Evolutionary conservation across 2,113 vertebrate genomes (phyloP), one percentile per base, ranked within the genome.

Genomic region (Collichthys lucidus): DNA sequence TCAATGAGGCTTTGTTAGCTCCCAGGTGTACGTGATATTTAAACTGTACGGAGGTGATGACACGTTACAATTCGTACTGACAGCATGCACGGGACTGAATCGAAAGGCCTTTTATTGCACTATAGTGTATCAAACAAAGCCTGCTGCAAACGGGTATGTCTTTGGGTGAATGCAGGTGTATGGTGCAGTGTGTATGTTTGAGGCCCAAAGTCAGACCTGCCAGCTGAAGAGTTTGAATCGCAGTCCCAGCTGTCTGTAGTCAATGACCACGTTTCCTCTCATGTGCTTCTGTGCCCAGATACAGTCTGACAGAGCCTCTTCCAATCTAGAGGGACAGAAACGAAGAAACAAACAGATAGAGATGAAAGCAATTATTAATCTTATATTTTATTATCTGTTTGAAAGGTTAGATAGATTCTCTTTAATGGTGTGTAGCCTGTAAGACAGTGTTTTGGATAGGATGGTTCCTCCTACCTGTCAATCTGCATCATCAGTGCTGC

Each of bases 211-310:
- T 73, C 59, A 89, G 68, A 98, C 97, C 97, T 98, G 97, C 97
- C 97, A 98, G 52, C 94, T 95, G 44, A 93, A 92, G 49, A 99
- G 95, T 74, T 95, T 95, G 90, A 95, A 95, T 46, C 92, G 87
- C 26, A 99, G 94, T 26, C 98, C 98, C 84, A 98, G 94, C 92
- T 98, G 98, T 29, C 88, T 95, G 93, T 98, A 98, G 89, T 99
- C 97, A 0, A 98, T 97, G 74, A 96, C 89, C 0, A 79, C 7
- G 19, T 97, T 97, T 22, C 90, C 91, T 82, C 97, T 95, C 65
- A 98, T 95, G 14, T 96, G 95, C 11, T 86, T 94, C 90, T 96
- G 94, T 10, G 97, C 95, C 93, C 88, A 90, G 29, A 87, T 93
- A 60, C 96, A 97, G 91, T 98, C 96, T 2, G 91, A 90, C 42